phyloP scores from a whole-genome alignment of 2,888 invertebrate genomes.

The Agrotis clavis region DNA sequence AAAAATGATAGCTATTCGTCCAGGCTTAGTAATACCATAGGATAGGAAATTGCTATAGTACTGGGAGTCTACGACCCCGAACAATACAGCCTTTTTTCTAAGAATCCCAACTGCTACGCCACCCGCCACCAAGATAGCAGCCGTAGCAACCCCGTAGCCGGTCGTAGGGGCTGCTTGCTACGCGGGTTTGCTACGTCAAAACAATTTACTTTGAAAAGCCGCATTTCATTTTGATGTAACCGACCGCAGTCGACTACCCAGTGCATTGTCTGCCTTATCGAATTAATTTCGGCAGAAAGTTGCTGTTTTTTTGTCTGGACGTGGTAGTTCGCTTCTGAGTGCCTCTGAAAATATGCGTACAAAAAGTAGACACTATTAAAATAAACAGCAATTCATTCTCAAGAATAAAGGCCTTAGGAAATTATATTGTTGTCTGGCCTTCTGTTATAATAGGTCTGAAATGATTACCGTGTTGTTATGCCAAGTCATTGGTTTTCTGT shows the following conservation, averaged over 20 bases:
- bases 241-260: neutral
- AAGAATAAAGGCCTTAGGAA: slow-evolving; percentile 28
- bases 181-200: slow-evolving; percentile 1
- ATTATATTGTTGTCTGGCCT: slow-evolving; percentile 21
- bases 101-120: neutral
- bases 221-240: neutral
- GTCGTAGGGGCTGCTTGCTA: slow-evolving; percentile 27
- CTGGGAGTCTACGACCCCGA: slow-evolving; percentile 1
- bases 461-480: slow-evolving; percentile 19
- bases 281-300: slow-evolving; percentile 62
- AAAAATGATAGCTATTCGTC: too few relatives aligned
- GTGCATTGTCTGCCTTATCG: slow-evolving; percentile 44
- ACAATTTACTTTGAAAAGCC: slow-evolving; percentile 1
- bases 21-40: neutral
- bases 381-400: slow-evolving; percentile 48
- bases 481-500: slow-evolving; percentile 9
- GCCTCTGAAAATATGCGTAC: slow-evolving; percentile 43
- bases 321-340: slow-evolving; percentile 47
- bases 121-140: neutral
- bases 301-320: slow-evolving; percentile 45
- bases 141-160: slow-evolving; percentile 6
- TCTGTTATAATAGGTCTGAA: slow-evolving; percentile 20
- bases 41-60: neutral
- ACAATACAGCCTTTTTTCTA: neutral
- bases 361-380: slow-evolving; percentile 58